Evolutionary conservation across 2,113 vertebrate genomes (phyloP).

Genomic region (Chaetodon auriga): DNA sequence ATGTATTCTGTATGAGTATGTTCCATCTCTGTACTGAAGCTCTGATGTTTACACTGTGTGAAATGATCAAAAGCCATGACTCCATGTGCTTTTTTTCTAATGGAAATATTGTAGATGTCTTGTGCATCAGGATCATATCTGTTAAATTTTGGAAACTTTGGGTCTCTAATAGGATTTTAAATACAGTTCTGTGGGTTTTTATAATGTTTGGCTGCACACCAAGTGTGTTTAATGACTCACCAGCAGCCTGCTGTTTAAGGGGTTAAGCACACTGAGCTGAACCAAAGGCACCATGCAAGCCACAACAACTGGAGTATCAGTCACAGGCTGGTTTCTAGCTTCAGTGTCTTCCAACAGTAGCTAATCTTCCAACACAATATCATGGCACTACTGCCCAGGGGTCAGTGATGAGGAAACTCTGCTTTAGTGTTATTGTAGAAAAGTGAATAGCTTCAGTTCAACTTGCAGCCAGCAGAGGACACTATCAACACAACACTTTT

Average conservation of each 20-base stretch:
- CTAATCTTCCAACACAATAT: neutral
- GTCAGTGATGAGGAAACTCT: neutral
- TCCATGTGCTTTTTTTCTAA: neutral
- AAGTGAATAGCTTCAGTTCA: constrained; percentile 26
- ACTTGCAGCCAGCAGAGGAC: constrained; percentile 71
- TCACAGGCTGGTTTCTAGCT: neutral
- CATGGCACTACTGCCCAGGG: neutral
- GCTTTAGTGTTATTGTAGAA: neutral
- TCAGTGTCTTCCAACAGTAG: neutral
- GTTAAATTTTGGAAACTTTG: too few relatives aligned
- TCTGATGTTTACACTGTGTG: too few relatives aligned
- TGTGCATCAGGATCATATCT: neutral
- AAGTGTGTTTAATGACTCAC: neutral
- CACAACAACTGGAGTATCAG: neutral
- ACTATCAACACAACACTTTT: constrained; percentile 32
- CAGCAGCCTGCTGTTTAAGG: neutral
- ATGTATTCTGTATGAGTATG: neutral
- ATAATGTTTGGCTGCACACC: neutral
- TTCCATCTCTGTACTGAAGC: neutral
- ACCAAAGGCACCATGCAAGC: neutral
- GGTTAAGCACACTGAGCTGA: neutral
- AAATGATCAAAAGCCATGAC: neutral
- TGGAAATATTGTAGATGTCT: too few relatives aligned
- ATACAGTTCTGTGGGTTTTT: neutral
- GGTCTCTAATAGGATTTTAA: too few relatives aligned